Percentiles rank a stretch among this genome's conserved stretches.
Evolutionary conservation across 2,888 invertebrate genomes (phyloP).

Genomic region (Rhaphigaster nebulosa): DNA sequence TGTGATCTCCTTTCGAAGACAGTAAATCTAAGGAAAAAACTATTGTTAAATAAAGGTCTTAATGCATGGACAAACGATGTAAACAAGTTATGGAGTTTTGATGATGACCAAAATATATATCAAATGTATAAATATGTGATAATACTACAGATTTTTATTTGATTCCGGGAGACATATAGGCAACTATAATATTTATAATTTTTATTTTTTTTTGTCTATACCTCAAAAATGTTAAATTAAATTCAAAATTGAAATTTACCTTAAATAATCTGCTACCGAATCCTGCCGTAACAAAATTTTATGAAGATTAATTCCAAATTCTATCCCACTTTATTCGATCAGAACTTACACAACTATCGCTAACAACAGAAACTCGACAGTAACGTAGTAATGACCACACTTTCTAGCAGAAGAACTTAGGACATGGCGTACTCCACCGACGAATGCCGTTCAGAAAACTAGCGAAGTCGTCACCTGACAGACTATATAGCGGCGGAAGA

Average conservation of each 20-base stretch:
- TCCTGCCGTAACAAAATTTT: background rate
- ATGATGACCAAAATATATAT: no score
- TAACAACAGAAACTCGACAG: background rate
- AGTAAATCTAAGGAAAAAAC: no score
- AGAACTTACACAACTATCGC: background rate
- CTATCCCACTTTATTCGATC: background rate
- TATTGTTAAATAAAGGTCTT: no score
- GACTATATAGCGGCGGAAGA: background rate
- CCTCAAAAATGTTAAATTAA: no score
- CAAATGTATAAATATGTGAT: no score
- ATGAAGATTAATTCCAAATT: background rate
- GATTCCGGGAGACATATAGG: no score
- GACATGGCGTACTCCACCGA: background rate
- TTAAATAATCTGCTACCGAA: background rate
- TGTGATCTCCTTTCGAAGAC: no score
- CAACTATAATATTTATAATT: no score
- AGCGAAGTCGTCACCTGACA: background rate
- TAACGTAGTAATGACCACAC: background rate
- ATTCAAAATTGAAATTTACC: background rate
- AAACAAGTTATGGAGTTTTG: no score
- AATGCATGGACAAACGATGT: no score
- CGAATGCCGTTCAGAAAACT: background rate
- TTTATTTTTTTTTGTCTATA: no score
- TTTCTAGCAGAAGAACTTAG: background rate
- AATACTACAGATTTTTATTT: no score